phyloP scores from a whole-genome alignment of 2,888 invertebrate genomes.

The Lathronympha strigana region DNA sequence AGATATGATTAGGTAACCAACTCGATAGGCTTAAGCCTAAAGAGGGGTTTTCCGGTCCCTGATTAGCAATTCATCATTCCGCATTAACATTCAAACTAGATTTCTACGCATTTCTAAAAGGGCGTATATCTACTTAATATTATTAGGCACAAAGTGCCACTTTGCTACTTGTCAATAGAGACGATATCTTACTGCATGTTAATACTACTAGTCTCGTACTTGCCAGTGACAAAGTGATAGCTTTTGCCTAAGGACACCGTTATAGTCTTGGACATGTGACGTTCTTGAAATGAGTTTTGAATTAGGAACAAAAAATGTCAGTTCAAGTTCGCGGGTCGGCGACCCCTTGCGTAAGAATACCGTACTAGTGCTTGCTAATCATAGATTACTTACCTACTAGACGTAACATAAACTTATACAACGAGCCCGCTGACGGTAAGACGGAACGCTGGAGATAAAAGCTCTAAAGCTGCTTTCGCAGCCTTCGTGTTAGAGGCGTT shows the following conservation, averaged over 20 bases:
- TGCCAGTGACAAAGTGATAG: not conserved
- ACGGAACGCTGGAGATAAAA: too few relatives aligned
- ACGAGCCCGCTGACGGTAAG: not conserved
- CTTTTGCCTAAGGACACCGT: slow-evolving; percentile 5
- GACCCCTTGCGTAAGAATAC: slow-evolving; percentile 51
- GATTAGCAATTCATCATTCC: slow-evolving; percentile 38
- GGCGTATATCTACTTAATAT: not conserved
- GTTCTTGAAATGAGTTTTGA: slow-evolving; percentile 12
- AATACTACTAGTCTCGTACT: not conserved
- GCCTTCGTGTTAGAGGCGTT: too few relatives aligned
- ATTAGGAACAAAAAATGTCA: slow-evolving; percentile 37
- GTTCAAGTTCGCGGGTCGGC: slow-evolving; percentile 51
- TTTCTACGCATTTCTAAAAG: slow-evolving; percentile 3
- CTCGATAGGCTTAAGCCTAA: too few relatives aligned
- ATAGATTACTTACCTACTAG: not conserved
- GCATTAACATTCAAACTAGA: slow-evolving; percentile 34
- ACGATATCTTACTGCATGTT: not conserved
- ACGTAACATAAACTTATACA: not conserved
- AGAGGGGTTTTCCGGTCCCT: too few relatives aligned
- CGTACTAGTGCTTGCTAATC: slow-evolving; percentile 41
- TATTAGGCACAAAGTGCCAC: not conserved
- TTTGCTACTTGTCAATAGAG: not conserved
- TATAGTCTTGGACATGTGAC: slow-evolving; percentile 4
- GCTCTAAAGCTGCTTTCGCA: not conserved
- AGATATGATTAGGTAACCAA: too few relatives aligned